phyloP scores from a whole-genome alignment of 2,113 vertebrate genomes.

The Limnothrissa miodon region DNA sequence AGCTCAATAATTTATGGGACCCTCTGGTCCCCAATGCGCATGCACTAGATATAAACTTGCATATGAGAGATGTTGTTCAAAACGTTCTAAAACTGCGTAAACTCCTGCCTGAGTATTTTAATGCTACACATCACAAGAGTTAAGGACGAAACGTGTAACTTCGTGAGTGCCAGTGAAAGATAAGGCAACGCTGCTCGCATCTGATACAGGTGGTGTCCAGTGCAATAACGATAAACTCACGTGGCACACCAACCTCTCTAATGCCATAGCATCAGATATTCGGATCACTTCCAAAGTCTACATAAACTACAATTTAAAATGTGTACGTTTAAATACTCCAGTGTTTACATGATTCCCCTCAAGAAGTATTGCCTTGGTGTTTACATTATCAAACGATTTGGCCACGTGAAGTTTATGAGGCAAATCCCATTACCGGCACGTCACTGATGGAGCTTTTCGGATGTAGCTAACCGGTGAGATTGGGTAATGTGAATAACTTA shows the following conservation, averaged over 20 bases:
- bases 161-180: background rate
- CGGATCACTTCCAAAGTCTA: background rate
- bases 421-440: background rate
- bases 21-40: background rate
- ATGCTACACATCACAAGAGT: background rate
- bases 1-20: conserved; percentile 47
- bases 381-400: background rate
- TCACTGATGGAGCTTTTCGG: background rate
- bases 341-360: background rate
- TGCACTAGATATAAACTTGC: background rate
- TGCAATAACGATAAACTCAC: background rate
- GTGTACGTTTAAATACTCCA: too few species aligned
- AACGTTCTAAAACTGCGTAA: background rate
- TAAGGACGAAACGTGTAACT: background rate
- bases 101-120: background rate
- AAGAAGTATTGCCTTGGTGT: background rate
- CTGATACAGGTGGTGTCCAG: background rate
- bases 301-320: too few species aligned
- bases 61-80: background rate
- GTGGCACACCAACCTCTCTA: background rate
- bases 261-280: background rate
- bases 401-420: background rate
- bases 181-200: background rate
- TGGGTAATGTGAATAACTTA: background rate
- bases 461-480: background rate